Evolutionary conservation across 1,140 invertebrate species (phyloP).

Genomic region (Drosophila tropicalis): DNA sequence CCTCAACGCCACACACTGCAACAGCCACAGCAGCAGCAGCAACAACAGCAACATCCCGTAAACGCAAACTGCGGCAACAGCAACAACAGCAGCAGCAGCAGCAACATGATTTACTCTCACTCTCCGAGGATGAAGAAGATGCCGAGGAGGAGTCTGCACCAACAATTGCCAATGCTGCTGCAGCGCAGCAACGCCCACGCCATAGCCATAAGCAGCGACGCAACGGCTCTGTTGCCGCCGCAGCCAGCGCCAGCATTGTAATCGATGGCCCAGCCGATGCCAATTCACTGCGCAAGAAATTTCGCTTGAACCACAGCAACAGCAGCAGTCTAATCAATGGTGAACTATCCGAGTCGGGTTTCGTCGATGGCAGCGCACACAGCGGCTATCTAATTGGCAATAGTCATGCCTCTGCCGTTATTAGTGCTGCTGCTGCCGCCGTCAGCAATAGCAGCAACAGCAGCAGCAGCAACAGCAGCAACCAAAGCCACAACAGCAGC

Average conservation of each 20-base stretch:
- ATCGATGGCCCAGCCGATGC: constrained; percentile 69
- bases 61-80: constrained; percentile 64
- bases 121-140: constrained; percentile 27
- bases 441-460: constrained; percentile 18
- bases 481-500: constrained; percentile 25
- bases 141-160: constrained; percentile 9
- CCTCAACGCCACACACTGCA: constrained; percentile 69
- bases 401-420: constrained; percentile 27
- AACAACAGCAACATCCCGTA: constrained; percentile 44
- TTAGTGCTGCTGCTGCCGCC: not conserved
- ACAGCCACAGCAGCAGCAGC: constrained; percentile 12
- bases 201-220: constrained; percentile 77
- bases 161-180: not conserved
- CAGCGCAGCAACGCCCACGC: constrained; percentile 37
- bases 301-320: constrained; percentile 69
- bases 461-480: constrained; percentile 18
- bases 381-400: constrained; percentile 55
- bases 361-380: constrained; percentile 70
- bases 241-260: constrained; percentile 71
- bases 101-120: constrained; percentile 31
- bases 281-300: constrained; percentile 79
- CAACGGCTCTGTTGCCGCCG: constrained; percentile 23
- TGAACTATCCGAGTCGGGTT: constrained; percentile 70
- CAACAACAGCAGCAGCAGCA: constrained; percentile 50
- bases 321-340: constrained; percentile 15